A percentile compares a stretch with the other conserved stretches of the same genome.
Conservation (phyloP, 2,113 vertebrate species). For the Silurus asotus region DNA sequence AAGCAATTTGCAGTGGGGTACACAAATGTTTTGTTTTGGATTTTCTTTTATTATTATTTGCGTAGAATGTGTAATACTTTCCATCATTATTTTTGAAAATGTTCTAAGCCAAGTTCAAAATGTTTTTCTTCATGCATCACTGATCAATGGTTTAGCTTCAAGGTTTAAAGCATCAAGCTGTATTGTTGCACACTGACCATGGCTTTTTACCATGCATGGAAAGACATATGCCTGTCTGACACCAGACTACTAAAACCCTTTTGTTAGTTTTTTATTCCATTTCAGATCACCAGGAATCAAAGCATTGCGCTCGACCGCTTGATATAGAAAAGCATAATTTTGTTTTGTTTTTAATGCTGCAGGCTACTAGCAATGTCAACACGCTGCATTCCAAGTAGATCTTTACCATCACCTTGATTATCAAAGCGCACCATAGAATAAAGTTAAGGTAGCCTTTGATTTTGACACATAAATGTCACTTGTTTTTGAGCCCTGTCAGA, state of each 20-base stretch:
- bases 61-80: not conserved
- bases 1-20: not conserved
- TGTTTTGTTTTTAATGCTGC: not conserved
- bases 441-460: conserved; percentile 29
- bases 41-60: not conserved
- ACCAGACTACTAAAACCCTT: conserved; percentile 17
- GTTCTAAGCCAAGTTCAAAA: conserved; percentile 28
- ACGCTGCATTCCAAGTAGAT: conserved; percentile 30
- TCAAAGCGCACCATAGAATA: conserved; percentile 27
- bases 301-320: not conserved
- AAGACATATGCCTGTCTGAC: conserved; percentile 28
- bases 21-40: not conserved
- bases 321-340: not conserved
- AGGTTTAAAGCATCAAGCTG: conserved; percentile 44
- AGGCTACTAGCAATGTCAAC: conserved; percentile 25
- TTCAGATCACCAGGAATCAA: conserved; percentile 25
- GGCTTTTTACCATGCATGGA: conserved; percentile 24
- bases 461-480: conserved; percentile 21
- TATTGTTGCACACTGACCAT: conserved; percentile 30
- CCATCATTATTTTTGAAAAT: conserved; percentile 35
- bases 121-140: conserved; percentile 10
- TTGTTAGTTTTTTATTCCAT: conserved; percentile 17
- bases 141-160: conserved; percentile 38
- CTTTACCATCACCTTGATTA: conserved; percentile 35
- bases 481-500: conserved; percentile 36